Conservation (phyloP, 1,140 invertebrate genomes). For the Neelides sp. region DNA sequence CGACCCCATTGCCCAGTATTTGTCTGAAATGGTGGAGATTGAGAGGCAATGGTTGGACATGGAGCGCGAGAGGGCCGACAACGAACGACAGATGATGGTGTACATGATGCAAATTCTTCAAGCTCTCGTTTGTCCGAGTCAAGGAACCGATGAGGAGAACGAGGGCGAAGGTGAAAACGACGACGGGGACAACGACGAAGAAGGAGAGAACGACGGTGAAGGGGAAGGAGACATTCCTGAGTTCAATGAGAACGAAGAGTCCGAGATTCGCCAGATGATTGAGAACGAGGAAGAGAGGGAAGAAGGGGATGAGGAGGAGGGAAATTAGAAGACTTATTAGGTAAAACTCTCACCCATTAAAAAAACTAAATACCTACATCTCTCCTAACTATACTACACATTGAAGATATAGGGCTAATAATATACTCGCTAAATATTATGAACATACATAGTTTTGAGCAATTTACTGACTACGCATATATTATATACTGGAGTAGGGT, state of each 20-base stretch:
- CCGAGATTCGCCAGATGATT: constrained; percentile 13
- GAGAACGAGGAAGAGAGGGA: constrained; percentile 13
- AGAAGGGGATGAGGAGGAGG: constrained; percentile 11
- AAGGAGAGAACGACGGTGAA: constrained; percentile 1
- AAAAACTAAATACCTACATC: no score
- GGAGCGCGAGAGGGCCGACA: constrained; percentile 30
- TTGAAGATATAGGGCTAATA: no score
- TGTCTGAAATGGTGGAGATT: constrained; percentile 30
- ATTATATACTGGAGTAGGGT: no score
- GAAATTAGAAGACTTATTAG: background rate
- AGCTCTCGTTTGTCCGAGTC: constrained; percentile 27
- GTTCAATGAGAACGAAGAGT: constrained; percentile 14
- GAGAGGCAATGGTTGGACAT: constrained; percentile 29
- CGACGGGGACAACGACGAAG: constrained; percentile 10
- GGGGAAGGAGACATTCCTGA: constrained; percentile 16
- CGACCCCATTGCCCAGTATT: constrained; percentile 25
- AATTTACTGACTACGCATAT: no score
- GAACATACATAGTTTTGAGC: no score
- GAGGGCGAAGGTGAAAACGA: constrained; percentile 8
- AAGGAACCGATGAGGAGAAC: constrained; percentile 14
- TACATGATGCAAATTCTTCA: constrained; percentile 31
- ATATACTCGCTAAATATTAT: no score
- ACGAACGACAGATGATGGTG: constrained; percentile 29
- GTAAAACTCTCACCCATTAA: no score
- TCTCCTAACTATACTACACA: no score